These are phyloP conservation scores for Anser brachyrhynchus DNA, from an alignment of 2,113 vertebrate genomes.

Conservation along the genomic window DNA sequence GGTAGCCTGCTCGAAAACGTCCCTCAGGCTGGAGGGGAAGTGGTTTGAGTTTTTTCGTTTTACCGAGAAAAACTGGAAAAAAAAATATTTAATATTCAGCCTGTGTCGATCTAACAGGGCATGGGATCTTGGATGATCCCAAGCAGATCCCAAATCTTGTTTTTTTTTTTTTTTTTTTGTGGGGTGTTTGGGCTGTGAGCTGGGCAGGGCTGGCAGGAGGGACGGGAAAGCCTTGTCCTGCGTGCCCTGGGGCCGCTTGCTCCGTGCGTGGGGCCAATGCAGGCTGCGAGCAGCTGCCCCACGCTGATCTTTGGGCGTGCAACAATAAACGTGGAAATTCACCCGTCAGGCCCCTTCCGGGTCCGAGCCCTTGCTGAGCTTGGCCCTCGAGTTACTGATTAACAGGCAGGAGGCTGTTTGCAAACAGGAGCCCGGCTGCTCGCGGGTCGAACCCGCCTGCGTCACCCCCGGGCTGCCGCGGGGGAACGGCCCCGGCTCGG, in stretches of 20 bases:
- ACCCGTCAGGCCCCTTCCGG: background rate
- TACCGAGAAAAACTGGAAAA: background rate
- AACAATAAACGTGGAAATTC: background rate
- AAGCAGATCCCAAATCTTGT: background rate
- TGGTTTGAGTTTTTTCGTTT: background rate
- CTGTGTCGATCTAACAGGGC: background rate
- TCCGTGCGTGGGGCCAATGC: accelerated
- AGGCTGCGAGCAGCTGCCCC: background rate
- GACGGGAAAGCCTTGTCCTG: background rate
- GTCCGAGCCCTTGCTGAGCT: background rate
- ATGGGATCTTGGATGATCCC: background rate
- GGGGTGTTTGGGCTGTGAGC: background rate
- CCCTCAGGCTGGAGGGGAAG: background rate
- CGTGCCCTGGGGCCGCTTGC: background rate
- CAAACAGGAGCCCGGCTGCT: background rate
- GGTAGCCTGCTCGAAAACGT: background rate
- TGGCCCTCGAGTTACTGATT: background rate
- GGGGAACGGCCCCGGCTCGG: background rate
- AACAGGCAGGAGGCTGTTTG: background rate
- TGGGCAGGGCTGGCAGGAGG: background rate
- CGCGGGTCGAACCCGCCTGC: too few species aligned
- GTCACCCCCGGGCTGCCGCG: background rate
- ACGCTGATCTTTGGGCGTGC: accelerated
- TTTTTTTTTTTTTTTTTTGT: too few species aligned
- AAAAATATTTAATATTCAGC: background rate